A percentile compares a stretch with the other conserved stretches of the same genome.
Evolutionary conservation across 2,888 invertebrate genomes (phyloP).

Genomic region (Camponotus fellah): DNA sequence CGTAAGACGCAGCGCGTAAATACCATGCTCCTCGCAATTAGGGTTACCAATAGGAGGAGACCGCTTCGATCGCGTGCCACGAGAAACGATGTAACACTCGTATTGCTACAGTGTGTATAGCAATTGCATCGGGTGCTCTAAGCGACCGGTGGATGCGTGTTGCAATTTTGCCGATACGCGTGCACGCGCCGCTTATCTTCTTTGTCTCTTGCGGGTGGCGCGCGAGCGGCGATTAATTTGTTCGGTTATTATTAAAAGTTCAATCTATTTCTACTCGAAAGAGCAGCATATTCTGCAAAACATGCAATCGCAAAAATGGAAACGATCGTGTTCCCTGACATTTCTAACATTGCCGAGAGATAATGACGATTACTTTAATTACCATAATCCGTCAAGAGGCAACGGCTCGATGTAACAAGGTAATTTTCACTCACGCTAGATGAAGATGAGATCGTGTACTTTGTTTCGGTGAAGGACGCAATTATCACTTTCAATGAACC

Average conservation of each 20-base stretch:
- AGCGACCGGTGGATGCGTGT: constrained; percentile 72
- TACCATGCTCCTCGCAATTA: constrained; percentile 74
- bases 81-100: constrained; percentile 72
- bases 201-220: constrained; percentile 28
- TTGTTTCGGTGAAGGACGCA: constrained; percentile 51
- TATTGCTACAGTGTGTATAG: constrained; percentile 73
- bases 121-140: constrained; percentile 69
- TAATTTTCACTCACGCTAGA: constrained; percentile 49
- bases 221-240: constrained; percentile 35
- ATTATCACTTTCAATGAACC: constrained; percentile 32
- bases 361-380: constrained; percentile 49
- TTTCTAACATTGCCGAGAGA: constrained; percentile 35
- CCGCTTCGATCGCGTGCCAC: constrained; percentile 78
- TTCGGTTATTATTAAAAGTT: constrained; percentile 48
- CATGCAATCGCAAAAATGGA: background rate
- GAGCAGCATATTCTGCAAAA: background rate
- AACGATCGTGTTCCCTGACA: constrained; percentile 27
- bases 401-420: constrained; percentile 37
- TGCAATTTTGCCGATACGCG: constrained; percentile 70
- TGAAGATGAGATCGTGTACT: constrained; percentile 32
- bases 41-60: constrained; percentile 73
- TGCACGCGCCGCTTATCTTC: constrained; percentile 28
- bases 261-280: background rate
- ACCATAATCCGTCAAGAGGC: constrained; percentile 50
- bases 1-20: constrained; percentile 68